Conservation (phyloP, 2,113 vertebrate genomes). For the Ploceus nigricollis region DNA sequence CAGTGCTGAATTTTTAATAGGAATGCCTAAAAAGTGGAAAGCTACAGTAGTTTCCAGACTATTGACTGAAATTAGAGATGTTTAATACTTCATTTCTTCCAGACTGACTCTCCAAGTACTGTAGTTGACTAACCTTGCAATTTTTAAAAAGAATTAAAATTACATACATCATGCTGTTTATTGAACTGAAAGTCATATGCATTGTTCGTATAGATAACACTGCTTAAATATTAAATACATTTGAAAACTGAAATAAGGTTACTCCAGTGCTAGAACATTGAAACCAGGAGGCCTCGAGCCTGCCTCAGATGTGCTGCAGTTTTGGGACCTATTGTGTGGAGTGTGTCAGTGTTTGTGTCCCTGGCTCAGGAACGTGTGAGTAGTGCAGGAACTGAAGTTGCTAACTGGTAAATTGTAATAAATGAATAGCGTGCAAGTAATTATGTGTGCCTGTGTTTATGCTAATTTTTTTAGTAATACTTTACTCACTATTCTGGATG, state of each 20-base stretch:
- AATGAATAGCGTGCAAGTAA: not conserved
- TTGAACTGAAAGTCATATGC: not conserved
- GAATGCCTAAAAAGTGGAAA: slow-evolving; percentile 18
- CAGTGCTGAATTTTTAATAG: not conserved
- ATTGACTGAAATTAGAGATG: not conserved
- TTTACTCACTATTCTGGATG: not conserved
- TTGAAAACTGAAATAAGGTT: not conserved
- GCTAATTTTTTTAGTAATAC: not conserved
- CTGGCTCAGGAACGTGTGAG: not conserved
- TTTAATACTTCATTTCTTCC: not conserved
- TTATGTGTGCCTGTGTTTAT: not conserved
- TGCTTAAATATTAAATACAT: not conserved
- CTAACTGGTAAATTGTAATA: not conserved
- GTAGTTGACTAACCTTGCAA: not conserved
- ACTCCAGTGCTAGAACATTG: not conserved
- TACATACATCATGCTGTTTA: not conserved
- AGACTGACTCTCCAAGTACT: not conserved
- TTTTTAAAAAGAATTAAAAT: not conserved
- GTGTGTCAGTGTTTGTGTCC: not conserved
- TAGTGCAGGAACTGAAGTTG: not conserved
- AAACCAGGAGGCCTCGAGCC: not conserved
- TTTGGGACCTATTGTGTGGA: not conserved
- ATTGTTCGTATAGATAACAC: not conserved
- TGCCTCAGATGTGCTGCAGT: not conserved
- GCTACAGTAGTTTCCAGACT: not conserved